phyloP scores from a whole-genome alignment of 2,888 invertebrate species.

The Nemoura dubitans region DNA sequence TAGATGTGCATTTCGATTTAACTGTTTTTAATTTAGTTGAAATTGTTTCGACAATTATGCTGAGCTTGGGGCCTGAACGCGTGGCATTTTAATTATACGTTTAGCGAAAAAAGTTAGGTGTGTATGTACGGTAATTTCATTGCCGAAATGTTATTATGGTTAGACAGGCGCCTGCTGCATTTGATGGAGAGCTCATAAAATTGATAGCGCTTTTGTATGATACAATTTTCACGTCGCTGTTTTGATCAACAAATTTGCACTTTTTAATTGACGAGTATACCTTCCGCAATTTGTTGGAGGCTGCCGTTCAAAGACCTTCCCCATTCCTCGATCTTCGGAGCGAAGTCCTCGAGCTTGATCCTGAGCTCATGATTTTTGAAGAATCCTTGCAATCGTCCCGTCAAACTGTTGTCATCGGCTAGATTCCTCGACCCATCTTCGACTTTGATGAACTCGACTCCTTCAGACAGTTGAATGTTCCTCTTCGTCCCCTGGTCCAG shows the following conservation, averaged over 20 bases:
- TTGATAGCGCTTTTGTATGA: too few species aligned
- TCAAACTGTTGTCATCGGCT: slow-evolving; percentile 60
- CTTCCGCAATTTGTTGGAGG: slow-evolving; percentile 56
- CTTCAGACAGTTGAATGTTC: slow-evolving; percentile 67
- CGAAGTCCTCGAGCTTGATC: slow-evolving; percentile 74
- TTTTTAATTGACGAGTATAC: background rate
- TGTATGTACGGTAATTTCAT: background rate
- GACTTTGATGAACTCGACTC: slow-evolving; percentile 70
- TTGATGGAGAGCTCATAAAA: too few species aligned
- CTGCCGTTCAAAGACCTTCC: slow-evolving; percentile 65
- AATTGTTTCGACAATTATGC: background rate
- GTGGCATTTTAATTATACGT: background rate
- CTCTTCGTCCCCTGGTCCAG: slow-evolving; percentile 62
- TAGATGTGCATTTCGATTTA: too few species aligned
- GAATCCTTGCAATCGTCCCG: slow-evolving; percentile 72
- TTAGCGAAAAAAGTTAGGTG: background rate
- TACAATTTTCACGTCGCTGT: too few species aligned
- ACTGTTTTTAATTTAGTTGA: slow-evolving; percentile 23
- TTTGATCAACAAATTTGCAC: too few species aligned
- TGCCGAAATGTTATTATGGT: background rate
- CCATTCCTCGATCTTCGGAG: slow-evolving; percentile 69
- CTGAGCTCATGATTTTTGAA: slow-evolving; percentile 77
- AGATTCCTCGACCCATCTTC: slow-evolving; percentile 60
- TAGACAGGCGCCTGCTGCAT: too few species aligned
- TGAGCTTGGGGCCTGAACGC: background rate